A percentile compares a stretch with the other conserved stretches of the same genome.
Conservation (phyloP, 2,888 invertebrate species). For the Cryptus armator region DNA sequence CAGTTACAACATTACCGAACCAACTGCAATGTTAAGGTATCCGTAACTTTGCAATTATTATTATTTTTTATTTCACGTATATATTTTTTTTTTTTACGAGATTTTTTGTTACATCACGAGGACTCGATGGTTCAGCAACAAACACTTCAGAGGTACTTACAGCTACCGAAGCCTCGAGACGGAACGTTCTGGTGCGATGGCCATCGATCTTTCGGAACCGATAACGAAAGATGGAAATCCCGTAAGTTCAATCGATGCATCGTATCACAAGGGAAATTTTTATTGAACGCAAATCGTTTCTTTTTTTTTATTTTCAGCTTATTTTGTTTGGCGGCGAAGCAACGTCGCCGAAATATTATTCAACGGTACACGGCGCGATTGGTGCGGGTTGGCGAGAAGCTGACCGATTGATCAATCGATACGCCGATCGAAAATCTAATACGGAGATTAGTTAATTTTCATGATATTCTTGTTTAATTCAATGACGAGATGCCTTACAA, state of each 20-base stretch:
- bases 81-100: no score
- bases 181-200: conserved; percentile 85
- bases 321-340: conserved; percentile 90
- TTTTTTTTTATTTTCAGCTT: conserved; percentile 81
- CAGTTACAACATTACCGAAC: conserved; percentile 85
- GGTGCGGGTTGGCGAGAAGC: conserved; percentile 91
- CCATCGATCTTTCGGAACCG: conserved; percentile 87
- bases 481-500: no score
- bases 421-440: no score
- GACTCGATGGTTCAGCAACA: conserved; percentile 88
- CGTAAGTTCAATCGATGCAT: conserved; percentile 60
- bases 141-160: conserved; percentile 90
- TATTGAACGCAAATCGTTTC: no score
- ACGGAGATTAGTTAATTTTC: no score
- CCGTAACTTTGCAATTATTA: no score
- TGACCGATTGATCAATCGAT: conserved; percentile 84
- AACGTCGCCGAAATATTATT: conserved; percentile 87
- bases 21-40: conserved; percentile 86
- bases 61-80: no score
- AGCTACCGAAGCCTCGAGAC: conserved; percentile 87
- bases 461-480: no score
- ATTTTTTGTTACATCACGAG: conserved; percentile 84
- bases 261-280: no score
- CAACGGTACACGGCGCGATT: conserved; percentile 90
- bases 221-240: conserved; percentile 81